phyloP scores from a whole-genome alignment of 2,888 invertebrate species.

The Xestia c-nigrum region DNA sequence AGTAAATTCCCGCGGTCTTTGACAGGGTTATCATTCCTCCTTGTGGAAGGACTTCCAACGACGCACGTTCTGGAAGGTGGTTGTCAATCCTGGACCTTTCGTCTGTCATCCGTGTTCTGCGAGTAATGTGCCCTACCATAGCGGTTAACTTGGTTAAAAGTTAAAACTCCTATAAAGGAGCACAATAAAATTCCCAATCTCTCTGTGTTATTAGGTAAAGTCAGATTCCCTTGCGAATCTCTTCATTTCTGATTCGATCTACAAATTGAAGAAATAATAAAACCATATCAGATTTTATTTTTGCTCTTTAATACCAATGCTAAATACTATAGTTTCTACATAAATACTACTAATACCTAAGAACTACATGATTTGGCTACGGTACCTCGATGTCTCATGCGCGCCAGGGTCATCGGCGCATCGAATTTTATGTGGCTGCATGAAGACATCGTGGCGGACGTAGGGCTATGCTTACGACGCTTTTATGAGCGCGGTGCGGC shows the following conservation, averaged over 20 bases:
- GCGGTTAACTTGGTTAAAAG: not conserved
- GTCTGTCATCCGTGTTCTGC: not conserved
- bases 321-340: not conserved
- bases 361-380: slow-evolving; percentile 35
- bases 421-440: slow-evolving; percentile 70
- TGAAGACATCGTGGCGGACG: slow-evolving; percentile 80
- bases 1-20: not conserved
- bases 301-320: not conserved
- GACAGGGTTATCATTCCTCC: not conserved
- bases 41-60: not conserved
- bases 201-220: not conserved
- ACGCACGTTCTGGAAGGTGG: not conserved
- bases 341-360: slow-evolving; percentile 4
- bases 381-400: slow-evolving; percentile 32
- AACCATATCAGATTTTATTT: not conserved
- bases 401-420: slow-evolving; percentile 44
- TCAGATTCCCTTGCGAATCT: not conserved
- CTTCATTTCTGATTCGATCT: not conserved
- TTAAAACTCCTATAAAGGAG: not conserved
- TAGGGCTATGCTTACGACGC: slow-evolving; percentile 74
- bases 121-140: not conserved
- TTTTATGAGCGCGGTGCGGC: slow-evolving; percentile 80
- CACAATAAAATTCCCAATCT: not conserved
- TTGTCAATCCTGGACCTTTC: not conserved
- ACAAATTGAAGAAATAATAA: not conserved